Percentiles rank a stretch among this genome's conserved stretches.
These are phyloP conservation scores for Chrysolina haemoptera DNA, from an alignment of 2,888 invertebrate species.

Conservation along the genomic window DNA sequence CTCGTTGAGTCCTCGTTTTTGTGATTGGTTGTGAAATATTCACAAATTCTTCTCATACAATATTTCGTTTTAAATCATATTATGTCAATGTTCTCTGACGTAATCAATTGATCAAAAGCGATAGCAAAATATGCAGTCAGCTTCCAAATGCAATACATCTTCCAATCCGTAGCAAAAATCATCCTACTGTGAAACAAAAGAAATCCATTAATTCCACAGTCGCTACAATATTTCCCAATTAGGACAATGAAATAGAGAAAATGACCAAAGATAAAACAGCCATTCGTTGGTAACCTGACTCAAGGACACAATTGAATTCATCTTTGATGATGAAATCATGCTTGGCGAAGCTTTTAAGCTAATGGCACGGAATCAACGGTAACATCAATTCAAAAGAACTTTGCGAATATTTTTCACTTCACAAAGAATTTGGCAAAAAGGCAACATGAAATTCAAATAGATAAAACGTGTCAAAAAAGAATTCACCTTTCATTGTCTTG, in stretches of 20 bases:
- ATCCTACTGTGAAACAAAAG: too few species aligned
- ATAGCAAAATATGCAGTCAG: too few species aligned
- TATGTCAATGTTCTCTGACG: too few species aligned
- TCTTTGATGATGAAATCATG: slow-evolving; percentile 6
- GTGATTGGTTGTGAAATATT: too few species aligned
- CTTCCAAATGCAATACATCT: too few species aligned
- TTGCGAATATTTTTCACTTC: slow-evolving; percentile 4
- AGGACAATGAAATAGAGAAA: slow-evolving; percentile 3
- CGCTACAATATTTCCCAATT: not conserved
- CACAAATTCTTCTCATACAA: too few species aligned
- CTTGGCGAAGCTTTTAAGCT: not conserved
- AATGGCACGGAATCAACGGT: not conserved
- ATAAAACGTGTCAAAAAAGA: not conserved
- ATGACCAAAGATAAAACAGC: slow-evolving; percentile 6
- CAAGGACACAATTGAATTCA: slow-evolving; percentile 3
- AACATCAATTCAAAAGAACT: not conserved
- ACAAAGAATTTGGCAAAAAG: not conserved
- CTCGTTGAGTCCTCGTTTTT: too few species aligned
- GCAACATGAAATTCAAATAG: not conserved
- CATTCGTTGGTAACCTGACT: not conserved
- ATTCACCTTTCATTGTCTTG: not conserved
- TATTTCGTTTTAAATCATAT: too few species aligned
- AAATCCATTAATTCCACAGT: not conserved
- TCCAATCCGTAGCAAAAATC: too few species aligned
- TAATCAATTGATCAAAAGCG: too few species aligned